A percentile compares a stretch with the other conserved stretches of the same genome.
phyloP scores from a whole-genome alignment of 2,888 invertebrate species.

The Andrena bicolor region DNA sequence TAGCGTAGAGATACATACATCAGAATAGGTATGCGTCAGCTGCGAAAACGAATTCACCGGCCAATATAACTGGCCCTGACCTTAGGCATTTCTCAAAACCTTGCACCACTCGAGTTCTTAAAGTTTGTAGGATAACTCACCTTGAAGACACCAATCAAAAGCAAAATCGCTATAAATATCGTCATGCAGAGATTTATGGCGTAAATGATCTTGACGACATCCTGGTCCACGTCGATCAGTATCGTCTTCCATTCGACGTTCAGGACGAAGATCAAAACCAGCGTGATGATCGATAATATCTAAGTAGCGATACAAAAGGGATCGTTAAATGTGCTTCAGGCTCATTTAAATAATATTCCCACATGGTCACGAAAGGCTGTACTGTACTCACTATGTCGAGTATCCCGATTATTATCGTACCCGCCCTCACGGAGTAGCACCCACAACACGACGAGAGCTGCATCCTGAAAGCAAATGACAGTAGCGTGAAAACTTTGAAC shows the following conservation, averaged over 20 bases:
- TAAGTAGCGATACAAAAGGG: conserved; percentile 71
- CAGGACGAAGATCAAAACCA: conserved; percentile 89
- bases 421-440: conserved; percentile 90
- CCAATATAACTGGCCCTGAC: too few species aligned
- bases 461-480: conserved; percentile 78
- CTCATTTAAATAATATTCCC: neutral
- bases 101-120: too few species aligned
- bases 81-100: too few species aligned
- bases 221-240: conserved; percentile 90
- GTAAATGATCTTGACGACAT: conserved; percentile 91
- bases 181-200: conserved; percentile 93
- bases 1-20: too few species aligned
- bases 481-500: neutral
- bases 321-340: neutral
- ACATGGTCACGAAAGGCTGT: neutral
- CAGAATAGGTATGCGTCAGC: too few species aligned
- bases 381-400: conserved; percentile 89
- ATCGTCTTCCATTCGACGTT: conserved; percentile 92
- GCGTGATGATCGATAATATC: conserved; percentile 89
- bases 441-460: conserved; percentile 90
- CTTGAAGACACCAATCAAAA: conserved; percentile 91
- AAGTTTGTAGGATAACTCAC: conserved; percentile 85
- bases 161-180: conserved; percentile 91
- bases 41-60: too few species aligned
- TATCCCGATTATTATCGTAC: conserved; percentile 90